A percentile compares a stretch with the other conserved stretches of the same genome.
Conservation (phyloP, 2,113 vertebrate species). For the Micronycteris hirsuta region DNA sequence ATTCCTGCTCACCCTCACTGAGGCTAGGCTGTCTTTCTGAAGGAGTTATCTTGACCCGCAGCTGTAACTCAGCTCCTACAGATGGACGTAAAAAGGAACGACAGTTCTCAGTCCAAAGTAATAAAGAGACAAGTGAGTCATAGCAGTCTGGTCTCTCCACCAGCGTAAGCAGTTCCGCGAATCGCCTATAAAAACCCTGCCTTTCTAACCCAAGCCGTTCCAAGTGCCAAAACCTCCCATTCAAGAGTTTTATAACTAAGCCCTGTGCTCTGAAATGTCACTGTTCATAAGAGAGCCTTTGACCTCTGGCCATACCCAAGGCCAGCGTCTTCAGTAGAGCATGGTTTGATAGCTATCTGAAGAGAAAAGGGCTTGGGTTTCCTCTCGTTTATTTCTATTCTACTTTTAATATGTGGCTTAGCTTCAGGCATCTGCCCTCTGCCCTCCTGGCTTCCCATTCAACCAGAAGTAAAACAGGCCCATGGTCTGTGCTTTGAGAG, state of each 20-base stretch:
- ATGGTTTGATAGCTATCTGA: slow-evolving; percentile 59
- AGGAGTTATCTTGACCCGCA: slow-evolving; percentile 37
- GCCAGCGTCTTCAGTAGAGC: slow-evolving; percentile 46
- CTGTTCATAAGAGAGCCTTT: slow-evolving; percentile 64
- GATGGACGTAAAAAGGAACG: slow-evolving; percentile 66
- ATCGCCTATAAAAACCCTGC: slow-evolving; percentile 65
- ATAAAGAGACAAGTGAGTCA: slow-evolving; percentile 70
- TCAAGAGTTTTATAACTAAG: slow-evolving; percentile 71
- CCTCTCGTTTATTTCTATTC: slow-evolving; percentile 58
- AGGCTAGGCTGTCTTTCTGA: slow-evolving; percentile 19
- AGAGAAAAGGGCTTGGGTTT: slow-evolving; percentile 53
- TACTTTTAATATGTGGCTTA: slow-evolving; percentile 57
- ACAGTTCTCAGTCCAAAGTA: slow-evolving; percentile 61
- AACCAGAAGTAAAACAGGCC: slow-evolving; percentile 35
- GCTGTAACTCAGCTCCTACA: slow-evolving; percentile 49
- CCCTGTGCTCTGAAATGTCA: slow-evolving; percentile 69
- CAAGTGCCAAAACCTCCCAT: slow-evolving; percentile 69
- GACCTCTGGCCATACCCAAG: slow-evolving; percentile 59
- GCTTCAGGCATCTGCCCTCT: slow-evolving; percentile 55
- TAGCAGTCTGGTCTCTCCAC: slow-evolving; percentile 56
- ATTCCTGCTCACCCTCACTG: slow-evolving; percentile 5
- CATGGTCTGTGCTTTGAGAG: background rate
- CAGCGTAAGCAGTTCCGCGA: slow-evolving; percentile 55
- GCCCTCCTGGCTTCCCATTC: slow-evolving; percentile 22
- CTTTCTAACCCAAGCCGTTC: slow-evolving; percentile 52